phyloP scores from a whole-genome alignment of 2,888 invertebrate species.

The Acronicta psi region DNA sequence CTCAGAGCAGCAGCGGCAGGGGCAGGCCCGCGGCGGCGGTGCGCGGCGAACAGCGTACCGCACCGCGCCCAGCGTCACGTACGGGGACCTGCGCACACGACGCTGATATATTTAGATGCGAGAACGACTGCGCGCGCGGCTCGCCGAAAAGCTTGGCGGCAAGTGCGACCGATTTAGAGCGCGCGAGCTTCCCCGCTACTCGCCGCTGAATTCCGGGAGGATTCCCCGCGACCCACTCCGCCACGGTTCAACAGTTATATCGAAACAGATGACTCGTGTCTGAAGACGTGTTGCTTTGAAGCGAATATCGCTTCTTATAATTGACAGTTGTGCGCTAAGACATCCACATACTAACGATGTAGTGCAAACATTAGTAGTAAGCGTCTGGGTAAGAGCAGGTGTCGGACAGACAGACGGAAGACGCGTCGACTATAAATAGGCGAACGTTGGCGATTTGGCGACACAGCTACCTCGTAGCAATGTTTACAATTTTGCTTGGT shows the following conservation, averaged over 20 bases:
- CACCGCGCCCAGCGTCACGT: slow-evolving; percentile 92
- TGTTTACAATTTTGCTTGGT: slow-evolving; percentile 81
- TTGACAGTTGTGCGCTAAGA: slow-evolving; percentile 54
- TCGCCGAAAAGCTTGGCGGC: slow-evolving; percentile 81
- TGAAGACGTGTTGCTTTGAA: slow-evolving; percentile 64
- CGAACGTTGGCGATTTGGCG: slow-evolving; percentile 82
- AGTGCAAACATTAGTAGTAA: slow-evolving; percentile 62
- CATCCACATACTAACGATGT: slow-evolving; percentile 56
- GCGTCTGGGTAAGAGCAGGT: slow-evolving; percentile 74
- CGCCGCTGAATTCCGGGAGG: slow-evolving; percentile 84
- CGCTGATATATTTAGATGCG: slow-evolving; percentile 67
- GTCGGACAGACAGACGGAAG: slow-evolving; percentile 86
- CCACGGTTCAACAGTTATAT: slow-evolving; percentile 75
- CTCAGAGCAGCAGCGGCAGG: slow-evolving; percentile 89
- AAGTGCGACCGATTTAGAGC: slow-evolving; percentile 86
- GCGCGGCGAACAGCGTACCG: slow-evolving; percentile 92
- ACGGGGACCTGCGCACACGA: slow-evolving; percentile 85
- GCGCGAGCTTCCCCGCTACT: slow-evolving; percentile 79
- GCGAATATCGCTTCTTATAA: slow-evolving; percentile 56
- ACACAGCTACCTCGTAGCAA: slow-evolving; percentile 82
- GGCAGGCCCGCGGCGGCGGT: slow-evolving; percentile 89
- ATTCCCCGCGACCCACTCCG: slow-evolving; percentile 85
- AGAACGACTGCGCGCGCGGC: slow-evolving; percentile 69
- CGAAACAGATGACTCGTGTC: slow-evolving; percentile 75
- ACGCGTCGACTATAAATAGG: slow-evolving; percentile 83